Evolutionary conservation across 2,888 invertebrate species (phyloP), one percentile per base, ranked within the genome.

Genomic region (Rhyacophila evoluta): DNA sequence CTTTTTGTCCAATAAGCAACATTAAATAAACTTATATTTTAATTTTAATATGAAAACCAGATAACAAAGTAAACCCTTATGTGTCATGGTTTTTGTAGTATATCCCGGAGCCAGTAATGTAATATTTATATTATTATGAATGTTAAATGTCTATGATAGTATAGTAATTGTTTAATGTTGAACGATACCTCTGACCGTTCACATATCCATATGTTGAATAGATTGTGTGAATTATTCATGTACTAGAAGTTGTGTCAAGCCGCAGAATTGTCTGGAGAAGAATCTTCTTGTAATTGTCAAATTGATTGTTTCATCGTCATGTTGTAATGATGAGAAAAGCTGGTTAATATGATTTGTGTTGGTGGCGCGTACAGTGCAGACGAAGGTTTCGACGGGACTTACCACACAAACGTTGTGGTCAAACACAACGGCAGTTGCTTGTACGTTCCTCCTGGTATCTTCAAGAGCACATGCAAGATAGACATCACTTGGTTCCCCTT

Each of bases 401-500:
- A 95, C 93, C 98, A 97, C 91, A 98, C 98, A 89, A 99, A 99
- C 93, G 97, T 99, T 92, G 98, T 99, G 92, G 98, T 99, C 91
- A 94, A 95, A 92, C 94, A 95, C 94, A 97, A 97, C 93, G 99
- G 99, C 92, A 95, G 95, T 93, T 97, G 98, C 92, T 94, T 97
- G 92, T 98, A 98, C 95, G 96, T 99, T 91, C 99, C 99, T 88
- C 99, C 99, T 89, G 98, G 98, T 90, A 98, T 99, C 92, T 98
- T 99, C 94, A 98, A 98, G 94, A 98, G 98, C 94, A 99, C 98
- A 91, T 99, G 99, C 94, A 97, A 97, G 93, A 99, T 99, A 92
- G 98, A 99, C 94, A 99, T 99, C 94, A 98, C 98, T 90, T 99
- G 98, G 98, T 99, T 99, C 93, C 99, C 99, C 90, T 99, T 99